These are phyloP conservation scores for Ormia ochracea DNA, from an alignment of 2,888 invertebrate species.

Conservation along the genomic window DNA sequence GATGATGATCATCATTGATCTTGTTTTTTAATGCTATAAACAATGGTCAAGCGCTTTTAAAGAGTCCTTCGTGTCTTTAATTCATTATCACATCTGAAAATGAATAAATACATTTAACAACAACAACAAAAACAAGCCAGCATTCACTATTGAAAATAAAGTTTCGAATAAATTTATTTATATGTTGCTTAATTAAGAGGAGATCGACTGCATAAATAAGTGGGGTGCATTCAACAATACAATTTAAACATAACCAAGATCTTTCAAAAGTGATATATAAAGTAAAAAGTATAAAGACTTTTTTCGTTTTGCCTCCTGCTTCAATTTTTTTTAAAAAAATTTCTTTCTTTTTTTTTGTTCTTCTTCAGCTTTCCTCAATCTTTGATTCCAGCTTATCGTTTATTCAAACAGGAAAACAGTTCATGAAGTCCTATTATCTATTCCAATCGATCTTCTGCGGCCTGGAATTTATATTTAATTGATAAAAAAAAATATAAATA, in stretches of 20 bases:
- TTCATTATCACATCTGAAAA: slow-evolving; percentile 56
- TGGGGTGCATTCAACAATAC: slow-evolving; percentile 20
- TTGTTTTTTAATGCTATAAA: slow-evolving; percentile 15
- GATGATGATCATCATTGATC: slow-evolving; percentile 58
- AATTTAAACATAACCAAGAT: slow-evolving; percentile 26
- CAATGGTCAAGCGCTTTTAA: slow-evolving; percentile 33
- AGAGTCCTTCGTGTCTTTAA: slow-evolving; percentile 56
- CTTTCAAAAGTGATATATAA: slow-evolving; percentile 44
- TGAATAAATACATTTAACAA: slow-evolving; percentile 28
- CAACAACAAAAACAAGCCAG: background rate
- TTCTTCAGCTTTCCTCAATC: slow-evolving; percentile 71
- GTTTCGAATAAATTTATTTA: slow-evolving; percentile 45
- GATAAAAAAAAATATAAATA: too few relatives aligned
- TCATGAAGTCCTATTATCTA: slow-evolving; percentile 74
- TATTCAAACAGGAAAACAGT: slow-evolving; percentile 66
- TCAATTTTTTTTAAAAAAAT: background rate
- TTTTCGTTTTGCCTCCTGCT: slow-evolving; percentile 16
- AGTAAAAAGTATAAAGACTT: background rate
- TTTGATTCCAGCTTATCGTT: slow-evolving; percentile 71
- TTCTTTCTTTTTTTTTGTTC: slow-evolving; percentile 22
- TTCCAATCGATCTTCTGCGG: slow-evolving; percentile 69
- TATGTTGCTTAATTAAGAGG: slow-evolving; percentile 59
- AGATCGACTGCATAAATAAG: slow-evolving; percentile 9
- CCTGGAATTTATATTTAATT: slow-evolving; percentile 45
- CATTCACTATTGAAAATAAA: slow-evolving; percentile 23